Conservation (phyloP, 2,888 invertebrate genomes). For the Leucoma salicis region DNA sequence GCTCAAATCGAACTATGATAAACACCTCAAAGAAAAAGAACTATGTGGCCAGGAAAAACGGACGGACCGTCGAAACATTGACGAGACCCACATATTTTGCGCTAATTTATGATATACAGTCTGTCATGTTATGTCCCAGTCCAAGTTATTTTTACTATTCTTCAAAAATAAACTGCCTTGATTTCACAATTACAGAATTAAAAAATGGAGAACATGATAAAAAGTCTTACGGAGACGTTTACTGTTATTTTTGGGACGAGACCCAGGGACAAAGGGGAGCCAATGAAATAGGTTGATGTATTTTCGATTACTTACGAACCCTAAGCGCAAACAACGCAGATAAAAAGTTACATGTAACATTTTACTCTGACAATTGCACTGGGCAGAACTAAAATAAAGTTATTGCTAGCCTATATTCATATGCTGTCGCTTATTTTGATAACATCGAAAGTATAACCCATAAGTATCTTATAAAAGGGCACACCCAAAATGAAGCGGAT, state of each 20-base stretch:
- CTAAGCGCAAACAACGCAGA: slow-evolving; percentile 1
- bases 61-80: no score
- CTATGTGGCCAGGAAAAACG: no score
- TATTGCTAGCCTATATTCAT: slow-evolving; percentile 2
- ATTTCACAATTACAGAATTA: no score
- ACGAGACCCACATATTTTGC: no score
- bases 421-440: slow-evolving; percentile 3
- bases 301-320: slow-evolving; percentile 1
- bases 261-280: slow-evolving; percentile 2
- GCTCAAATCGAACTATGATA: no score
- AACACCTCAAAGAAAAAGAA: no score
- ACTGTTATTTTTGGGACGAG: no score
- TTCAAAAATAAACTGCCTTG: no score
- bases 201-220: neutral
- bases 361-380: slow-evolving; percentile 5
- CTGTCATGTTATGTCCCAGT: no score
- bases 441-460: slow-evolving; percentile 3
- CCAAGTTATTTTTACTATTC: no score
- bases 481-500: slow-evolving; percentile 4
- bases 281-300: slow-evolving; percentile 3
- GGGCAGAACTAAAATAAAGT: slow-evolving; percentile 6
- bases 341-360: no score
- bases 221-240: slow-evolving; percentile 1
- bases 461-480: slow-evolving; percentile 3
- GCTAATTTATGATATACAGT: no score